These are phyloP conservation scores for Laodelphax striatellus DNA, from an alignment of 1,140 invertebrate genomes.

Conservation along the genomic window DNA sequence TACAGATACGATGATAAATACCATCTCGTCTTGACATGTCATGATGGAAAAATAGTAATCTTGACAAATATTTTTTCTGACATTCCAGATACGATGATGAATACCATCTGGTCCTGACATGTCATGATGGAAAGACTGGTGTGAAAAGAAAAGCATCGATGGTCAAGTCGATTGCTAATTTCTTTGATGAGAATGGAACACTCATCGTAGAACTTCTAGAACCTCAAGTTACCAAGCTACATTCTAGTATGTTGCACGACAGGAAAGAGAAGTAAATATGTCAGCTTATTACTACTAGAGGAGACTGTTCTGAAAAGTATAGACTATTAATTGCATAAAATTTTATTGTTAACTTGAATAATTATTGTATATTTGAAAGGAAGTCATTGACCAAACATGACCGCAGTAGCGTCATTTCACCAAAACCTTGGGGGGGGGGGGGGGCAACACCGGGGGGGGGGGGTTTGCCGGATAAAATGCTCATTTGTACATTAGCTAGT, in stretches of 20 bases:
- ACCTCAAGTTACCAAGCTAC: constrained; percentile 65
- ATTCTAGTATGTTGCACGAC: constrained; percentile 59
- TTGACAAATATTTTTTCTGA: too few species aligned
- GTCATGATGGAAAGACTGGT: constrained; percentile 53
- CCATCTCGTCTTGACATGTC: constrained; percentile 57
- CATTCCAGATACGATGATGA: constrained; percentile 73
- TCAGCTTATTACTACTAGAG: too few species aligned
- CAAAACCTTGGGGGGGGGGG: too few species aligned
- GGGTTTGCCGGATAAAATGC: too few species aligned
- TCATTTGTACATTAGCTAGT: too few species aligned
- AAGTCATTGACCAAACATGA: too few species aligned
- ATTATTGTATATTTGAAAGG: too few species aligned
- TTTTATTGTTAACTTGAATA: too few species aligned
- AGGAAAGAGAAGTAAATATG: constrained; percentile 78
- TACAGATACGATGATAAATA: constrained; percentile 85
- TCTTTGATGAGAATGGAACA: constrained; percentile 80
- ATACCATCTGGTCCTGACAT: constrained; percentile 65
- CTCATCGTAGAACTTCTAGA: constrained; percentile 68
- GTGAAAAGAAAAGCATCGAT: constrained; percentile 52
- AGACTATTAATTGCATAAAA: too few species aligned
- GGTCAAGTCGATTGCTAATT: constrained; percentile 77
- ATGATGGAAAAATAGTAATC: constrained; percentile 37
- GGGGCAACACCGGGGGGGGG: too few species aligned
- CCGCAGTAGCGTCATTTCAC: too few species aligned
- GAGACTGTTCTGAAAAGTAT: too few species aligned